phyloP scores from a whole-genome alignment of 2,888 invertebrate genomes.

The Agapostemon virescens region DNA sequence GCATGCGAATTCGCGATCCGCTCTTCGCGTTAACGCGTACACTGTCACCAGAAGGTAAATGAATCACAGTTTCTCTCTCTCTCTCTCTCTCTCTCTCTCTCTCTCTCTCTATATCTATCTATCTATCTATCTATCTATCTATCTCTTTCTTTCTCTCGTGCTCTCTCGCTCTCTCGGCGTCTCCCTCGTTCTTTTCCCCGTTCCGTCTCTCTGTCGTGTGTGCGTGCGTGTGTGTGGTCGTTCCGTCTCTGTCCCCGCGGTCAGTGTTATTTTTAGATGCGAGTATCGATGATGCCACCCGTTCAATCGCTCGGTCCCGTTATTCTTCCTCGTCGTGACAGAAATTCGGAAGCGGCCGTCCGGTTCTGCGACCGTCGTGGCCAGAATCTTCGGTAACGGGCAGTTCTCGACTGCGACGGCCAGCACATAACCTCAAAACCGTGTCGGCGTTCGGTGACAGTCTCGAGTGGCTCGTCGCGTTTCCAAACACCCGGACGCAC shows the following conservation, averaged over 20 bases:
- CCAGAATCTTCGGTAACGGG: conserved; percentile 4
- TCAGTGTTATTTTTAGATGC: conserved; percentile 55
- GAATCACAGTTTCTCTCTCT: conserved; percentile 6
- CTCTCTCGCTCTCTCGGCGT: too few species aligned
- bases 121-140: conserved; percentile 13
- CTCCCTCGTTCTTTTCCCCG: too few species aligned
- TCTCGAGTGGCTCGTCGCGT: neutral
- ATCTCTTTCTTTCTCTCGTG: neutral
- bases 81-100: conserved; percentile 6
- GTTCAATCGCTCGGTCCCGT: conserved; percentile 29
- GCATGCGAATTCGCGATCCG: conserved; percentile 41
- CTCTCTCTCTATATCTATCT: neutral
- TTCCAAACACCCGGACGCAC: neutral
- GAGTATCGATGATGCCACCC: conserved; percentile 23
- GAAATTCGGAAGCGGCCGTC: conserved; percentile 27
- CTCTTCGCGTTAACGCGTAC: conserved; percentile 34
- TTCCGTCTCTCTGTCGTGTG: neutral
- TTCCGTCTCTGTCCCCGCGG: conserved; percentile 26
- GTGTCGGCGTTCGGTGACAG: conserved; percentile 51
- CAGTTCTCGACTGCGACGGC: conserved; percentile 5
- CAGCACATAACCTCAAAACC: conserved; percentile 49
- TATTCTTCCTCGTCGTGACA: conserved; percentile 40
- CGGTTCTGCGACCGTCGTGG: neutral
- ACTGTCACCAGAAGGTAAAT: conserved; percentile 59
- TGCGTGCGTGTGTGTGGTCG: neutral